Base-by-base conservation (phyloP, 2,797 vertebrate species). In the Vespertilio murinus region DNA sequence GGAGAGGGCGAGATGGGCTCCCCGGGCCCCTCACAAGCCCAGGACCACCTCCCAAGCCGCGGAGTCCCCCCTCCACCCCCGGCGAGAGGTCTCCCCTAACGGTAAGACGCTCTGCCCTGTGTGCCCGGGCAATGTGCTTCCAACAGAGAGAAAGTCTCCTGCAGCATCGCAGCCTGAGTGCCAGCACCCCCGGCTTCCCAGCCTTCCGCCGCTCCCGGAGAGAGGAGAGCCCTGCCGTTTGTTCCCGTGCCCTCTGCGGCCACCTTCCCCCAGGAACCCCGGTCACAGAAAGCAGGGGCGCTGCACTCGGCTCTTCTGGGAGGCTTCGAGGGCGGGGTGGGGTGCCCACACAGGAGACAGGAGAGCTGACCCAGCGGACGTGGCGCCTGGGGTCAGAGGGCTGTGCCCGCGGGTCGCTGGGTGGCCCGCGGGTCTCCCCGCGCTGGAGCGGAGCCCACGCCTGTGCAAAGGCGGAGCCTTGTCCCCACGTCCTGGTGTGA, bases 191-290 rank as follows among this genome's bases (percentile, higher is more conserved):
- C 88, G 75, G 91, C 91, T 91, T 70, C 70, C 91, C 64, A 86
- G 90, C 94, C 95, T 79, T 94, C 54, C 49, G 92, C 91, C 92
- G n/a, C 90, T 94, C 73, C 94, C 95, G 79, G 88, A 93, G 94
- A 92, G 70, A 92, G 92, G 85, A 95, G 95, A 93, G 78, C 30
- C 79, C 65, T 82, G 33, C 70, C 0, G 0, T 86, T 94, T 95
- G 0, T 86, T 94, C 94, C 95, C 85, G 14, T 33, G 75, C 10
- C 45, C 82, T 38, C 35, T 65, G 45, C 4, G 10, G 14, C 42
- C 10, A 2, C 30, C 30, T 30, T 23, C 59, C 7, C 12, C 28
- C 0, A 1, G 49, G n/a, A 78, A 38, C 3, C 17, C 8, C 18
- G 47, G 59, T 71, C 49, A 77, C 16, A 77, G 45, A 88, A 64